Conservation (phyloP, 2,113 vertebrate species). For the Podarcis cretensis region DNA sequence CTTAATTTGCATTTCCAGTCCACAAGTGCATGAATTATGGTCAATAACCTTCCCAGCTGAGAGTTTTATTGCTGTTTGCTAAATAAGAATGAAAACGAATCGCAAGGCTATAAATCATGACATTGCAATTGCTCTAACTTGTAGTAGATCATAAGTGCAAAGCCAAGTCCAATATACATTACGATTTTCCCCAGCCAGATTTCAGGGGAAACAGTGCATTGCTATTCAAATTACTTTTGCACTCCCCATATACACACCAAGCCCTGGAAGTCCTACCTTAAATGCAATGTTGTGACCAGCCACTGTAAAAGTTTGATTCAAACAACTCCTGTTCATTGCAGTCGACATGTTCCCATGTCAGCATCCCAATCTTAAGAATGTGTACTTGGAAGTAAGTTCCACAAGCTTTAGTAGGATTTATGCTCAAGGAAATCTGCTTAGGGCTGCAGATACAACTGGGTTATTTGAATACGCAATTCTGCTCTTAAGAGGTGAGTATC, state of each 20-base stretch:
- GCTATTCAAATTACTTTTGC: slow-evolving; percentile 1
- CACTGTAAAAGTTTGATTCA: not conserved
- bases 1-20: slow-evolving; percentile 54
- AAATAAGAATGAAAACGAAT: slow-evolving; percentile 44
- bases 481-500: not conserved
- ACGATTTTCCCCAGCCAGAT: slow-evolving; percentile 36
- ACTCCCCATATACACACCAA: not conserved
- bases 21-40: slow-evolving; percentile 46
- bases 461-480: not conserved
- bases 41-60: slow-evolving; percentile 58
- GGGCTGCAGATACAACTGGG: not conserved
- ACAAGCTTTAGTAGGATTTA: not conserved
- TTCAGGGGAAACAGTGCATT: slow-evolving; percentile 12
- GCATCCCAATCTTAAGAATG: not conserved
- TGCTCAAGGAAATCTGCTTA: not conserved
- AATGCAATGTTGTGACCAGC: not conserved
- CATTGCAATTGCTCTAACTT: slow-evolving; percentile 41
- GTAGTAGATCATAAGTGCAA: slow-evolving; percentile 3
- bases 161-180: slow-evolving; percentile 25
- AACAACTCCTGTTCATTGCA: not conserved
- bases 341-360: not conserved
- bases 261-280: not conserved
- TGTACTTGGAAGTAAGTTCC: not conserved
- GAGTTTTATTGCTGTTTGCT: slow-evolving; percentile 48
- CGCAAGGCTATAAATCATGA: slow-evolving; percentile 55